phyloP scores from a whole-genome alignment of 2,888 invertebrate species.

The Dynastes grantii region DNA sequence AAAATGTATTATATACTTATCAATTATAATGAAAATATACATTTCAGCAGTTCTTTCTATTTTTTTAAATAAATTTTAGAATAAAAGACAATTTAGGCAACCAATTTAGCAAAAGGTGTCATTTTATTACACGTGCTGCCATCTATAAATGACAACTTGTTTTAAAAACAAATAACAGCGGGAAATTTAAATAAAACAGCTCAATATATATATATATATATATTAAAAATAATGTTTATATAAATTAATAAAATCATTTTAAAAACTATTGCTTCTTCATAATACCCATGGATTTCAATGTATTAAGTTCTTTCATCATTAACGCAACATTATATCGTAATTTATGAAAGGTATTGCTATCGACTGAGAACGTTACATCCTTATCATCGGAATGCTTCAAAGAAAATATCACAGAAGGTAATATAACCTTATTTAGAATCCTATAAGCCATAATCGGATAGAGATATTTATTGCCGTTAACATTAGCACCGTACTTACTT shows the following conservation, averaged over 20 bases:
- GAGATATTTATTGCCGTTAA: not conserved
- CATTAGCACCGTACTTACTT: slow-evolving; percentile 58
- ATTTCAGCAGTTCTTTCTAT: no score
- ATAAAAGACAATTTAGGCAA: no score
- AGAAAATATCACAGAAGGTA: slow-evolving; percentile 62
- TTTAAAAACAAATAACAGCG: no score
- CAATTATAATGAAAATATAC: no score
- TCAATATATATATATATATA: no score
- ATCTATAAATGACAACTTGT: no score
- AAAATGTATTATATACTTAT: no score
- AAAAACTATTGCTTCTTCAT: slow-evolving; percentile 53
- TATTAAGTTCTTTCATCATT: slow-evolving; percentile 63
- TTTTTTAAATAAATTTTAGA: no score
- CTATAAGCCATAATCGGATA: slow-evolving; percentile 58
- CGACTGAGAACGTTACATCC: slow-evolving; percentile 62
- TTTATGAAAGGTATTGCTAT: slow-evolving; percentile 64
- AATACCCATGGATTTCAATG: slow-evolving; percentile 53
- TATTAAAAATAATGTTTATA: no score
- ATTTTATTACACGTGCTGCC: no score
- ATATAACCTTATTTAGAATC: slow-evolving; percentile 60
- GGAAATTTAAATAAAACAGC: no score
- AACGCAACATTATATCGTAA: slow-evolving; percentile 65
- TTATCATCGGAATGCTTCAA: slow-evolving; percentile 61
- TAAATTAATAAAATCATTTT: not conserved
- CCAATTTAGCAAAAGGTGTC: no score